Evolutionary conservation across 1,140 invertebrate genomes (phyloP), one percentile per base, ranked within the genome.

Genomic region (Zaprionus kolodkinae): DNA sequence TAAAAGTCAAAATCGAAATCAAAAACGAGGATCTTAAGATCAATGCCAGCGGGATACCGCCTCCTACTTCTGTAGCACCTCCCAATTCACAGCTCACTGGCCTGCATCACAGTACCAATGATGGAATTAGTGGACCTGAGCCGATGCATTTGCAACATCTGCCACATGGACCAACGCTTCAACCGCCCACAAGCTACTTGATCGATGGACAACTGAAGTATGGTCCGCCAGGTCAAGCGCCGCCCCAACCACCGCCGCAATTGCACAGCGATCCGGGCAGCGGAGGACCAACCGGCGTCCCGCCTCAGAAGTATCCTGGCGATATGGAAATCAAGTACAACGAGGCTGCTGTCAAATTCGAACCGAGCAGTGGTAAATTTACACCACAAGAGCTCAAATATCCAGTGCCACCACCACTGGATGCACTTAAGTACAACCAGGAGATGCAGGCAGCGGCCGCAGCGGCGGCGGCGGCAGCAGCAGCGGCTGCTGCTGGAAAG

Each of bases 1-100:
- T 93, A n/a, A 93, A 93, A 75, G 85, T 93, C 11, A 92, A 92
- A 64, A 86, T 92, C 45, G 92, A 93, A 76, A 87, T 93, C 57
- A 93, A 93, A 71, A 92, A 87, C 59, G 92, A 93, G 61, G 83
- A 87, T 55, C 68, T 80, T 1, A 81, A 92, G 72, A 62, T 81
- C 25, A 79, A 76, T 33, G 13, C 57, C 13, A 76, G 65, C 4
- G 83, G 83, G 3, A 7, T 88, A 36, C 79, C 76, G 4, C 76
- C 75, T 0, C 45, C 61, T 9, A 65, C 64, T 7, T 62, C 83
- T 0, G 70, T 62, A 11, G 78, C 82, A 7, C 76, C 78, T n/a
- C 61, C 80, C 57, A 74, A 70, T 52, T 55, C 72, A 17, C 72
- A 74, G 30, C 21, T 76, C 56, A 21, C 36, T 17, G 56, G 56